These are phyloP conservation scores for Numida meleagris DNA, from an alignment of 2,113 vertebrate species.

Conservation along the genomic window DNA sequence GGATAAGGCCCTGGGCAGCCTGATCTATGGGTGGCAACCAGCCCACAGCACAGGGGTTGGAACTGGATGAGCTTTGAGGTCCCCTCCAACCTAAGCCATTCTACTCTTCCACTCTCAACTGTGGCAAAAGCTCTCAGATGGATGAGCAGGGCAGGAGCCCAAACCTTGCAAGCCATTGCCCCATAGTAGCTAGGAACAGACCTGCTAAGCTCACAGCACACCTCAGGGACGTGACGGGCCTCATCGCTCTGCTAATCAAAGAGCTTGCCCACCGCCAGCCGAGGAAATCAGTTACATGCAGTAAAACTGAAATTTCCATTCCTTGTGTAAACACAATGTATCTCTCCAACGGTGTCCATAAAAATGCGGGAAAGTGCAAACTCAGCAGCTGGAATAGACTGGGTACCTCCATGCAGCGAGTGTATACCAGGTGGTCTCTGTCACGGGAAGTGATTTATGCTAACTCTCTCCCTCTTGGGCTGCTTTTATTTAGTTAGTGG, in stretches of 20 bases:
- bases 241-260: neutral
- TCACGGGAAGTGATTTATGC: conserved; percentile 74
- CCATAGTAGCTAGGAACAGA: neutral
- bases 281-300: neutral
- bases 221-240: accelerated
- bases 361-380: conserved; percentile 44
- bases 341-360: conserved; percentile 56
- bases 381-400: conserved; percentile 54
- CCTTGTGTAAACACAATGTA: conserved; percentile 64
- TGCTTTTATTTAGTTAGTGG: conserved; percentile 78
- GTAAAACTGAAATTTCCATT: conserved; percentile 55
- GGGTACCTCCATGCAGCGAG: conserved; percentile 53
- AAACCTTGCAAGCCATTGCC: neutral
- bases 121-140: accelerated
- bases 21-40: too few relatives aligned
- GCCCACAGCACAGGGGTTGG: too few relatives aligned
- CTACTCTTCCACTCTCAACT: neutral
- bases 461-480: conserved; percentile 64
- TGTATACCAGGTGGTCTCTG: conserved; percentile 74
- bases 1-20: too few relatives aligned
- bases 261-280: neutral
- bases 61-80: too few relatives aligned
- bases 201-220: neutral
- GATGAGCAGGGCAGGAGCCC: neutral
- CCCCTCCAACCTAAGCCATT: too few relatives aligned